A percentile compares a stretch with the other conserved stretches of the same genome.
Evolutionary conservation across 2,888 invertebrate genomes (phyloP).

Genomic region (Agrotis ipsilon): DNA sequence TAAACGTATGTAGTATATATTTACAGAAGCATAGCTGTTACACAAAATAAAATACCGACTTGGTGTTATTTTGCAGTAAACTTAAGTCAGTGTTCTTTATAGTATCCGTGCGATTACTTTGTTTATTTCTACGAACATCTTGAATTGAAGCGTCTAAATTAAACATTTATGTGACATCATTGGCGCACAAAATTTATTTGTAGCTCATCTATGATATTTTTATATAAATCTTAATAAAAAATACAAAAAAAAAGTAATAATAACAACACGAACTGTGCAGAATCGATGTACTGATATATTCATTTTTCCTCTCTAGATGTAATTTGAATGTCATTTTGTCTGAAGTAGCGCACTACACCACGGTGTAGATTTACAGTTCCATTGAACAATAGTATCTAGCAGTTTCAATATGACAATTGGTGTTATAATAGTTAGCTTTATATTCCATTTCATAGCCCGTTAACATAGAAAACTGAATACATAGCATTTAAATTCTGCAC

Average conservation of each 20-base stretch:
- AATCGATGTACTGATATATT: constrained; percentile 48
- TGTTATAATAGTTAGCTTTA: constrained; percentile 45
- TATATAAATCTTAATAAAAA: constrained; percentile 42
- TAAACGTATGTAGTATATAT: constrained; percentile 53
- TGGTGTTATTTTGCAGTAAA: constrained; percentile 51
- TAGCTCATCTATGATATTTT: constrained; percentile 57
- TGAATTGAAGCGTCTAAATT: constrained; percentile 52
- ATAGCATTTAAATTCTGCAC: constrained; percentile 56
- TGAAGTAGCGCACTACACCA: constrained; percentile 1
- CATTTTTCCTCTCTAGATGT: constrained; percentile 43
- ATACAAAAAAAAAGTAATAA: constrained; percentile 40
- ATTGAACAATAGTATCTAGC: constrained; percentile 25
- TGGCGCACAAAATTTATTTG: constrained; percentile 62
- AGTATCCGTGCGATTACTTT: constrained; percentile 38
- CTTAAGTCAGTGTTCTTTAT: constrained; percentile 57
- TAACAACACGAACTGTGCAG: constrained; percentile 55
- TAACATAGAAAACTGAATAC: constrained; percentile 56
- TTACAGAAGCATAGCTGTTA: constrained; percentile 40
- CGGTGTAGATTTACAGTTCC: constrained; percentile 11
- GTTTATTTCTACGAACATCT: constrained; percentile 35
- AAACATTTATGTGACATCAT: constrained; percentile 43
- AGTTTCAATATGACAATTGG: constrained; percentile 22
- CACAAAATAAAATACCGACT: constrained; percentile 29
- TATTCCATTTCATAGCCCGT: constrained; percentile 43
- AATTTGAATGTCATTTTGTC: constrained; percentile 26